Conservation (phyloP, 2,888 invertebrate species). For the Sycophila texana region DNA sequence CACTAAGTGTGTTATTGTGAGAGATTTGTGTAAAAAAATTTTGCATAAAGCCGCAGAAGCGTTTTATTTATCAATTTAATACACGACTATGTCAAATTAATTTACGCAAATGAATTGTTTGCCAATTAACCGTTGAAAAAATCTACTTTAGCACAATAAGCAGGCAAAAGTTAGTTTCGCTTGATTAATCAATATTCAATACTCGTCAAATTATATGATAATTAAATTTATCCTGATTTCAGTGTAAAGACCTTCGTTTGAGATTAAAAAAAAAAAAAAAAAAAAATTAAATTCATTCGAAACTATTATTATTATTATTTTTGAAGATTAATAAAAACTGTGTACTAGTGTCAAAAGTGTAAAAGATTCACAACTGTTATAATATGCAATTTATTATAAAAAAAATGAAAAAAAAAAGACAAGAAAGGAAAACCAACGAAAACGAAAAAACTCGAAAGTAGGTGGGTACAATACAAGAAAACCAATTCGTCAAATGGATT, state of each 20-base stretch:
- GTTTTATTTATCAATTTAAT: constrained; percentile 8
- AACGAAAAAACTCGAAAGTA: constrained; percentile 53
- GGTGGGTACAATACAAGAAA: constrained; percentile 62
- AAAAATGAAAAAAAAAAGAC: not conserved
- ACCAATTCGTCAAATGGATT: constrained; percentile 46
- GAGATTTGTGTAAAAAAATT: constrained; percentile 19
- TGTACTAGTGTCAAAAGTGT: constrained; percentile 34
- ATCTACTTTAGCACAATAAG: constrained; percentile 26
- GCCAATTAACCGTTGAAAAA: constrained; percentile 13
- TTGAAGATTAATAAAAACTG: not conserved
- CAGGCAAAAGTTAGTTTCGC: constrained; percentile 40
- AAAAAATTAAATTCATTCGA: not conserved
- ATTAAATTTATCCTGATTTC: not conserved
- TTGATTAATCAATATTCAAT: not conserved
- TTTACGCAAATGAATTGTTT: not conserved
- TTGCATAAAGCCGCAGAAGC: constrained; percentile 47
- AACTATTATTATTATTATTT: not conserved
- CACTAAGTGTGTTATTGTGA: constrained; percentile 10
- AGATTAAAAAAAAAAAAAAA: not conserved
- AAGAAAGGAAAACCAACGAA: constrained; percentile 33
- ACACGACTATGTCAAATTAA: not conserved
- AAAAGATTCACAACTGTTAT: constrained; percentile 27
- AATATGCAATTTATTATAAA: constrained; percentile 1
- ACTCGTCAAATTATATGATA: not conserved
- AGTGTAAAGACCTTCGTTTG: not conserved